Evolutionary conservation across 2,797 vertebrate species (phyloP).

Genomic region (Presbytis comata): DNA sequence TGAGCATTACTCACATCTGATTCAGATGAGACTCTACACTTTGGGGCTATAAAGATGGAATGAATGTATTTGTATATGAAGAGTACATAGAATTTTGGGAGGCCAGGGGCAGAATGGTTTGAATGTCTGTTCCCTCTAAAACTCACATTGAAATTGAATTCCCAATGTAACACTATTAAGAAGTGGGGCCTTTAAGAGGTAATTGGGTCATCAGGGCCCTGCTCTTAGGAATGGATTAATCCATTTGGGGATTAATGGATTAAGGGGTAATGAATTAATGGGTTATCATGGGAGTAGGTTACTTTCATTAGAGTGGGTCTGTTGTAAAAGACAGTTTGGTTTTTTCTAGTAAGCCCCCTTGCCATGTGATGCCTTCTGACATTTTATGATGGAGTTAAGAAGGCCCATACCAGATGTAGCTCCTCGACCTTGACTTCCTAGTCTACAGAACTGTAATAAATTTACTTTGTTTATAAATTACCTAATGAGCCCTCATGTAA

Average conservation of each 20-base stretch:
- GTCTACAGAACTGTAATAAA: neutral
- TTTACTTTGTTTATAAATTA: neutral
- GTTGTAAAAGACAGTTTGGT: neutral
- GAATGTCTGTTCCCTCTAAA: neutral
- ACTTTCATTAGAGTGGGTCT: neutral
- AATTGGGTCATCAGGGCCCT: neutral
- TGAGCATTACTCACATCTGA: neutral
- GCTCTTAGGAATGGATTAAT: neutral
- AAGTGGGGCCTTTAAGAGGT: neutral
- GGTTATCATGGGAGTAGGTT: neutral
- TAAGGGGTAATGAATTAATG: neutral
- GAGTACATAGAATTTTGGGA: neutral
- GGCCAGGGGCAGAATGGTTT: neutral
- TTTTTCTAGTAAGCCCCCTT: neutral
- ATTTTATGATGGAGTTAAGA: neutral
- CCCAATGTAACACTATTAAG: neutral
- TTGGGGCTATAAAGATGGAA: neutral
- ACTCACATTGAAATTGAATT: neutral
- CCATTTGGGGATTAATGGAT: neutral
- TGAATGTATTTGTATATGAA: neutral
- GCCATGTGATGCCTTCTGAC: neutral
- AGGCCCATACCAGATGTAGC: neutral
- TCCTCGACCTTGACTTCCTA: neutral
- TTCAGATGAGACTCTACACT: neutral
- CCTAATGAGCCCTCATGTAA: neutral